phyloP scores from a whole-genome alignment of 2,888 invertebrate genomes.

The Leptinotarsa peninsularis region DNA sequence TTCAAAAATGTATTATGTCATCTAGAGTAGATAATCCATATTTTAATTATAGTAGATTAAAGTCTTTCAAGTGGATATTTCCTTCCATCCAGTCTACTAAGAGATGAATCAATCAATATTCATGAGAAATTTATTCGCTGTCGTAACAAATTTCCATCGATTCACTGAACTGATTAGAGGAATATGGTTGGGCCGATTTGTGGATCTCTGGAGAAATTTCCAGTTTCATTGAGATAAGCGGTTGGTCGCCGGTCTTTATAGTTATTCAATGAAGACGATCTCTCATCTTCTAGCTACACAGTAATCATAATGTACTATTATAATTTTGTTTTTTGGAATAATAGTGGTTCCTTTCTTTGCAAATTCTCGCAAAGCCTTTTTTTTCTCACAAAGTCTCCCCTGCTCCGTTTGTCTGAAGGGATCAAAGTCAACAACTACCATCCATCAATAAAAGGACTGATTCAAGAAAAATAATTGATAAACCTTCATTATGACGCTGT shows the following conservation, averaged over 20 bases:
- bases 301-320: too few relatives aligned
- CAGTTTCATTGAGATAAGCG: neutral
- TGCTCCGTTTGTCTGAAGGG: too few relatives aligned
- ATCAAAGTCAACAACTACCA: too few relatives aligned
- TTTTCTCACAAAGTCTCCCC: too few relatives aligned
- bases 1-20: neutral
- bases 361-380: too few relatives aligned
- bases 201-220: neutral
- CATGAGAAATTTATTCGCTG: conserved; percentile 11
- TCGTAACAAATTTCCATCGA: conserved; percentile 4
- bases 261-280: conserved; percentile 3
- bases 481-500: too few relatives aligned
- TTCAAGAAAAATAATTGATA: too few relatives aligned
- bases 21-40: neutral
- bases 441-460: too few relatives aligned
- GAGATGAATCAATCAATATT: conserved; percentile 15
- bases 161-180: conserved; percentile 9
- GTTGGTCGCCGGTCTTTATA: neutral
- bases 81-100: neutral
- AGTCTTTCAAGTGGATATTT: conserved; percentile 18
- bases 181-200: neutral
- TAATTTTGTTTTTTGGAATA: too few relatives aligned
- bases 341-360: too few relatives aligned
- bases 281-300: neutral
- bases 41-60: conserved; percentile 1